Evolutionary conservation across 2,797 vertebrate species (phyloP).

Genomic region (Zalophus californianus): DNA sequence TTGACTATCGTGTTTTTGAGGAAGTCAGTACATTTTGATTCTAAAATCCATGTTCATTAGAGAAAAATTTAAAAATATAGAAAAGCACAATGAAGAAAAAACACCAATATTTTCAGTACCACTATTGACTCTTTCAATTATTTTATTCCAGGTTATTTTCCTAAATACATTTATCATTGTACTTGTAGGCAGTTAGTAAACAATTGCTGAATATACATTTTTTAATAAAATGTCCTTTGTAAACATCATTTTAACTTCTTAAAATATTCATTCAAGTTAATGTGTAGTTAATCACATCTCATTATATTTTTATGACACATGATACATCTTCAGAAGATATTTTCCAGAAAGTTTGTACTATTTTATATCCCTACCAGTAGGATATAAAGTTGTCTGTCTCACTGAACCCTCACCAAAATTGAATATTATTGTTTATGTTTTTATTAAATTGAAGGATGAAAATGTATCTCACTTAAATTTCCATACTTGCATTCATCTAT

Average conservation of each 20-base stretch:
- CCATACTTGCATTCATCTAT: background rate
- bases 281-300: background rate
- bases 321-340: background rate
- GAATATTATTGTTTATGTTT: conserved; percentile 34
- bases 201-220: background rate
- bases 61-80: background rate
- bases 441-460: background rate
- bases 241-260: conserved; percentile 22
- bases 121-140: background rate
- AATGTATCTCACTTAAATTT: background rate
- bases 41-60: conserved; percentile 11
- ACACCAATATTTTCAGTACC: background rate
- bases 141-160: conserved; percentile 43
- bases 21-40: background rate
- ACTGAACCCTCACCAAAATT: background rate
- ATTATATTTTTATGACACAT: conserved; percentile 31
- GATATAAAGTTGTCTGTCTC: background rate
- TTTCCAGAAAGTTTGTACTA: background rate
- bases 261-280: background rate
- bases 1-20: background rate
- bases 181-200: background rate
- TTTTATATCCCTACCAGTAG: background rate
- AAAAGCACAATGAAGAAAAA: background rate
- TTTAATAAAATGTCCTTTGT: background rate
- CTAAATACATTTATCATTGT: background rate